Evolutionary conservation across 2,888 invertebrate species (phyloP), one percentile per base, ranked within the genome.

Genomic region (Hipparchia semele): DNA sequence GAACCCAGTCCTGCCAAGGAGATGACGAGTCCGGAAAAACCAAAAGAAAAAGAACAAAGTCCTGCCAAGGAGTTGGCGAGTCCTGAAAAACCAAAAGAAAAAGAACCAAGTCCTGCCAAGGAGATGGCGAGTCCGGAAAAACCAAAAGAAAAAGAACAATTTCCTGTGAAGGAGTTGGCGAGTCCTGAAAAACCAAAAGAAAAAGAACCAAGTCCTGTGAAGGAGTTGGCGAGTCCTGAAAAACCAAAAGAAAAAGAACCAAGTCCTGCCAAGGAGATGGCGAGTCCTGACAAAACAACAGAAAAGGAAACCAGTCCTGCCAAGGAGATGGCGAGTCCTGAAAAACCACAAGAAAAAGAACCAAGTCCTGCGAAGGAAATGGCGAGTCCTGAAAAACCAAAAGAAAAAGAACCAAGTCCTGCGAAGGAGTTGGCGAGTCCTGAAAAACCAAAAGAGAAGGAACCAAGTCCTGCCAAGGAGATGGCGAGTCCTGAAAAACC

Each of bases 391-490:
- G 23, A 23, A 23, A 23, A 23, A 23, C 23, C 23, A 23, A 23
- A 23, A 23, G 23, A 23, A 23, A 23, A 23, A 23, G 23, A 23
- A 23, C 23, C 23, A 23, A 23, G 23, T 23, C 23, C 23, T 23
- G 23, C 23, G 5, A 70, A 61, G 23, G 23, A 23, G 23, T 0
- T 23, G 23, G 23, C 23, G 23, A 23, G 23, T 23, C 23, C 23
- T 0, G 23, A 23, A 23, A 23, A 23, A 23, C 23, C 23, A 23
- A 23, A 23, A 23, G 23, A 23, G 1, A 23, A 23, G 1, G 23
- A 23, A 10, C 64, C 70, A 77, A 39, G 74, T 49, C 74, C 75
- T 1, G 53, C 70, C 3, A 46, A 58, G 1, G 12, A 12, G 5
- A 4, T 49, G 3, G 45, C 2, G 4, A 8, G 49, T 9, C 62